Base-by-base conservation (phyloP, 2,113 vertebrate genomes). In the Phrynosoma platyrhinos region DNA sequence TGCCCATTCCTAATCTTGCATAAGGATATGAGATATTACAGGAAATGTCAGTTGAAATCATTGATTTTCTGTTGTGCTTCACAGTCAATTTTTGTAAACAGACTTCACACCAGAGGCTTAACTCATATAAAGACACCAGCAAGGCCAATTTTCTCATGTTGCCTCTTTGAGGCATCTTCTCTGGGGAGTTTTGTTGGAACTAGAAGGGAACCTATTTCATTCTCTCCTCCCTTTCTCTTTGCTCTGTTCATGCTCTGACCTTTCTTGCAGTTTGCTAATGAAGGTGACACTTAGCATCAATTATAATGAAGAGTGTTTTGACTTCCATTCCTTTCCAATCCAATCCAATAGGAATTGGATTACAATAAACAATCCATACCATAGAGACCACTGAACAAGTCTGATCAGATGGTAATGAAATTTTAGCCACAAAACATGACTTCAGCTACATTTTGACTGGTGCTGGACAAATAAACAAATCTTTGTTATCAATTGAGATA, bases 161-260 rank as follows among this genome's bases (percentile, higher is more conserved):
- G 12, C 2, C 25, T 21, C 23, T 88, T 78, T 82, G 53, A 83
- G 85, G 55, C 80, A 87, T 77, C 58, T 23, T 88, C 72, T 86
- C 20, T 69, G 71, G 13, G 72, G 58, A 66, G 2, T 75, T 66
- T 89, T 91, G 68, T 87, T 69, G 8, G 1, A 58, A 42, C 58
- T 64, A 64, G 20, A 89, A 84, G 32, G 84, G 84, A 92, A 86
- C 68, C 23, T 7, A 36, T 88, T 7, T 76, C 40, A 83, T 25
- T 88, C 82, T 9, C 9, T 2, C 79, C 32, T 0, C 20, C 10
- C 40, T 83, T 25, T 89, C 84, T 8, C 8, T 2, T 72, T 53
- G 0, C 20, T 85, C 58, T 55, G 68, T 84, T 95, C 92, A 92
- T 92, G 92, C 91, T 75, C 83, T 95, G 94, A 94, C 93, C 92